Percentiles rank a stretch among this genome's conserved stretches.
Conservation (phyloP, 2,797 vertebrate genomes). For the Gouania willdenowi region DNA sequence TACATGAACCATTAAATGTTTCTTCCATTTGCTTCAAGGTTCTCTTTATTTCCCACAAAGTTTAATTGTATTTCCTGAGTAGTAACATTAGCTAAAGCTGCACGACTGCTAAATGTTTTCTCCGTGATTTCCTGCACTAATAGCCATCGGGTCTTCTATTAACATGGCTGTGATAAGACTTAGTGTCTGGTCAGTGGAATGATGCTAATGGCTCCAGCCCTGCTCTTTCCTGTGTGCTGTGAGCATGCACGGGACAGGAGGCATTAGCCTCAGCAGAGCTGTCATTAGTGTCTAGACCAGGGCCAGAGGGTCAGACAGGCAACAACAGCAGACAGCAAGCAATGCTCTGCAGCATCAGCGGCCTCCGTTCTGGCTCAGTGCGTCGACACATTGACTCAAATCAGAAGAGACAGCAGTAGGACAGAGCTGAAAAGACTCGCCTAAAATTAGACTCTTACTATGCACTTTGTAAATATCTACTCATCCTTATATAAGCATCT, state of each 20-base stretch:
- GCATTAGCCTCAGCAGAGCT: conserved; percentile 47
- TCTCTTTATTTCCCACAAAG: no score
- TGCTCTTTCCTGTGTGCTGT: conserved; percentile 37
- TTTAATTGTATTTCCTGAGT: no score
- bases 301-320: conserved; percentile 54
- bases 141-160: conserved; percentile 62
- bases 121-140: conserved; percentile 47
- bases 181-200: conserved; percentile 42
- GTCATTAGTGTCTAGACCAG: conserved; percentile 64
- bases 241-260: conserved; percentile 33
- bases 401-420: conserved; percentile 20
- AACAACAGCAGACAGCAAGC: conserved; percentile 35
- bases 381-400: conserved; percentile 30
- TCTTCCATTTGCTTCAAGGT: no score
- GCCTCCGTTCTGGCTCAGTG: conserved; percentile 28
- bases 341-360: conserved; percentile 17
- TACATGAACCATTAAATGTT: no score
- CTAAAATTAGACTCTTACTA: no score
- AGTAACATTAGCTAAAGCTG: conserved; percentile 13
- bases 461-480: no score
- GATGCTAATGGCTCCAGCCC: conserved; percentile 56
- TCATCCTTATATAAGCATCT: no score
- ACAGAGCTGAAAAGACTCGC: conserved; percentile 17
- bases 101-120: conserved; percentile 24
- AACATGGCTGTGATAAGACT: conserved; percentile 56